Base-by-base conservation (phyloP, 2,797 vertebrate genomes). In the Scleropages formosus region DNA sequence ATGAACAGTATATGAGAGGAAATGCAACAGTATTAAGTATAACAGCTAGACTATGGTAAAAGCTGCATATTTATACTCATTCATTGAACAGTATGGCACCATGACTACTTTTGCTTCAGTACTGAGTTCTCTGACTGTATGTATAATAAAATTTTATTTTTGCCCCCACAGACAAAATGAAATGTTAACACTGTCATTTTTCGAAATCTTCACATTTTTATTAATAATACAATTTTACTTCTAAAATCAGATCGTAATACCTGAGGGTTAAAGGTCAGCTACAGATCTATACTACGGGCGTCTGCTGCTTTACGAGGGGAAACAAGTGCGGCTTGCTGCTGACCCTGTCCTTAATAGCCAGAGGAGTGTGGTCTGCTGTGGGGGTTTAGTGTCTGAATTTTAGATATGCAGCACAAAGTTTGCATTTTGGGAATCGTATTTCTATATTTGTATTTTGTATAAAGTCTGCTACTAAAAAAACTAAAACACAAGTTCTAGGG, bases 331-430 rank as follows among this genome's bases (percentile, higher is more conserved):
- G 74, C 26, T 53, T 74, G 73, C 63, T 64, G 64, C 51, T 77
- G 31, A 10, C 66, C 22, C 59, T 74, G 67, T 59, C 31, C 77
- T 61, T 59, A 12, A 60, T 85, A 83, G 84, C 85, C 84, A 84
- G 84, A 66, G 81, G 76, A 78, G 88, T 87, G 39, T 6, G 31
- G 31, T 39, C 2, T 2, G 31, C 31, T 39, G 31, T 39, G 2
- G 31, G 6, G 31, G 31, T 31, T 39, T 31, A 6, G 31, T 2
- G 31, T 39, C 39, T 39, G 39, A 39, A 39, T 39, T 2, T 39
- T 6, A 2, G 20, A 31, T 10, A 56, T 49, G 26, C 69, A 71
- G 24, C 24, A 31, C 24, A 26, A n/a, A 24, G 26, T 15, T 24
- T 51, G 47, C 10, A 4, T n/a, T 53, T 47, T 20, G 68, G 18